Base-by-base conservation (phyloP, 2,797 vertebrate genomes). In the Tangara arthus region DNA sequence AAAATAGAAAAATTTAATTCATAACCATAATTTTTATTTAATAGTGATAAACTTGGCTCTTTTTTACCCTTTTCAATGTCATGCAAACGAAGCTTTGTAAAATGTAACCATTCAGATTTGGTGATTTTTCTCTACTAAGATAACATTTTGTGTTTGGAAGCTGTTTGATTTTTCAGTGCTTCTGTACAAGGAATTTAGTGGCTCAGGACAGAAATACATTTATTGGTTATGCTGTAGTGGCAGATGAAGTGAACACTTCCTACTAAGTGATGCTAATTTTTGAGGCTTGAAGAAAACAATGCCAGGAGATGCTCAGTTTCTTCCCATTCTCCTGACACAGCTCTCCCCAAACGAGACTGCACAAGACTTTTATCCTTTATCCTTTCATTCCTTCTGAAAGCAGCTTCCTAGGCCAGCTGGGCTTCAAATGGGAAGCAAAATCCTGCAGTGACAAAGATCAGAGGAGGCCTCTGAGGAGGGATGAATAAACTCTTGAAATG, bases 251-350 rank as follows among this genome's bases (percentile, higher is more conserved):
- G 7, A 89, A 22, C 27, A 26, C 2, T 46, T 77, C 8, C 64
- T 49, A 17, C 10, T n/a, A 75, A 56, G 1, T 0, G 0, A 47
- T 28, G 32, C 0, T 76, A 18, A 27, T 28, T 77, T 69, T 61
- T 34, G 8, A 28, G 21, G 35, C 11, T 30, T 61, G 52, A 68
- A 87, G 35, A 17, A 46, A 89, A 46, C 14, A 44, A 12, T 0
- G 1, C 28, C 49, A 41, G 37, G 24, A 53, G 65, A 39, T 42
- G 8, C 7, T 63, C 34, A 8, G 15, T 12, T 56, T 53, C n/a
- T 49, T 49, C n/a, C n/a, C 4, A 1, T 47, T 69, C 35, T 30
- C 44, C 76, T 85, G 30, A 49, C 34, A 61, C 12, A 63, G 9
- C 8, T 89, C 22, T 88, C 13, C n/a, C 32, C 20, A 66, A 14